These are phyloP conservation scores for Scrobipalpa costella DNA, from an alignment of 2,888 invertebrate species.

Conservation along the genomic window DNA sequence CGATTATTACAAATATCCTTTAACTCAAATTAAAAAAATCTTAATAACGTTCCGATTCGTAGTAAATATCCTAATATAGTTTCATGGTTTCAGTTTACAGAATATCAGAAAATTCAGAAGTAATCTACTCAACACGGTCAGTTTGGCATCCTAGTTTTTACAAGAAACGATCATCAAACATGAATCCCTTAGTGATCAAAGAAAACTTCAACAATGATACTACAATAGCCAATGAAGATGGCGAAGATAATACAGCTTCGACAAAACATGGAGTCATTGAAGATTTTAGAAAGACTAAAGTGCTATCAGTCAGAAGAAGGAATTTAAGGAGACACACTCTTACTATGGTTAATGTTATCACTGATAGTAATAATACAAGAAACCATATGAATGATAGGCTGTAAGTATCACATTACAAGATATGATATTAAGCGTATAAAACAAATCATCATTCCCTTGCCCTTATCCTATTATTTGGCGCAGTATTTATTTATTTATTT, in stretches of 20 bases:
- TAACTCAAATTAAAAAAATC: no score
- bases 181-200: neutral
- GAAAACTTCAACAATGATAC: slow-evolving; percentile 2
- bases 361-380: slow-evolving; percentile 66
- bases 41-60: neutral
- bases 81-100: slow-evolving; percentile 58
- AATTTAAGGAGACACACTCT: slow-evolving; percentile 55
- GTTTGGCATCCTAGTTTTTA: slow-evolving; percentile 46
- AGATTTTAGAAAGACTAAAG: slow-evolving; percentile 53
- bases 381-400: slow-evolving; percentile 65
- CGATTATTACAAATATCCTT: no score
- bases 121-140: slow-evolving; percentile 53
- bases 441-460: no score
- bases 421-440: no score
- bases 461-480: no score
- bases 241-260: slow-evolving; percentile 7
- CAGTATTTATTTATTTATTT: no score
- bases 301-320: slow-evolving; percentile 52
- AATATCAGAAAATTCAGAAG: slow-evolving; percentile 51
- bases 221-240: slow-evolving; percentile 22
- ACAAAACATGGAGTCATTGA: slow-evolving; percentile 51
- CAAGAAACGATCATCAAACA: neutral
- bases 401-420: slow-evolving; percentile 49
- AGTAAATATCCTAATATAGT: neutral
- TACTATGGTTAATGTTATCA: slow-evolving; percentile 65